Evolutionary conservation across 1,140 invertebrate genomes (phyloP), one percentile per base, ranked within the genome.

Genomic region (Drosophila ananassae): DNA sequence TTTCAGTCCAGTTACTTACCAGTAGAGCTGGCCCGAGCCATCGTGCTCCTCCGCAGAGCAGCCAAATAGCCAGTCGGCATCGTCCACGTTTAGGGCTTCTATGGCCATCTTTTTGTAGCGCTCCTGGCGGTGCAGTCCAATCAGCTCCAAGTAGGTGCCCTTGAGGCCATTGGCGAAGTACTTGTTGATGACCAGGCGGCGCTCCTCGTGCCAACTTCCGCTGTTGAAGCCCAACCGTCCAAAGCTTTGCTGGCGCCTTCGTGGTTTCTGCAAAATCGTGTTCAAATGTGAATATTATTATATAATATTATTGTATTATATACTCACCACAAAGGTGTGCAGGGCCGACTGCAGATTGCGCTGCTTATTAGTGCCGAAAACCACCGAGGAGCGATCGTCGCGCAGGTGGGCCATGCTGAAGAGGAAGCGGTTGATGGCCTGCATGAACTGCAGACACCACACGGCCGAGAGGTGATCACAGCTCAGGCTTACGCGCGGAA

Each of bases 401-500:
- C 73, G 72, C 12, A 57, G 54, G 2, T 92, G 94, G 57, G 89
- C 79, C n/a, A 95, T 95, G 90, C 97, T 96, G 93, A 98, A 98
- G 2, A 99, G 92, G 50, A 96, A 95, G 81, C 96, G 93, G 25
- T 96, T 95, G 44, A 98, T 94, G 0, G 95, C 94, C 79, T 98
- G 90, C 8, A 98, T 94, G 22, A 98, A 93, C 92, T 98, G 97
- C 83, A 98, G 97, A 90, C 98, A 99, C 98, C 98, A 98, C 13
- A 97, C 93, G 79, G 96, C 96, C 53, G 95, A 95, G 5, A 97
- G 93, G 92, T 99, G 98, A 92, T 98, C 97, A 9, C 96, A 96
- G 6, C 97, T 96, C 24, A 96, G 93, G 96, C 97, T 98, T 9
- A 96, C 96, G 37, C 94, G 94, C 0, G 98, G 97, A 58, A 98